Base-by-base conservation (phyloP, 2,113 vertebrate species). In the Sigmodon hispidus region DNA sequence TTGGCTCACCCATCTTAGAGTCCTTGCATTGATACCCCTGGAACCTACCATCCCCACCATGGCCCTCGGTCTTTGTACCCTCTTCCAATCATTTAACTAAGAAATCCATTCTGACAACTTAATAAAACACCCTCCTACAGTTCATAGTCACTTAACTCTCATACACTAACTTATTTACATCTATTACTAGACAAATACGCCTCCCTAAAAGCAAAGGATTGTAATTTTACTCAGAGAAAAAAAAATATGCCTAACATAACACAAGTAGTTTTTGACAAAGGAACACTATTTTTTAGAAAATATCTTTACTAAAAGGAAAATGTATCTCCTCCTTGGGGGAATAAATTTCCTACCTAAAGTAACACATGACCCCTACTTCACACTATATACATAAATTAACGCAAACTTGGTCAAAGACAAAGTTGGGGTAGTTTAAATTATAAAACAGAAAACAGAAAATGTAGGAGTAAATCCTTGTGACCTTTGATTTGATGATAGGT, bases 201-300 rank as follows among this genome's bases (percentile, higher is more conserved):
- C 11, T 89, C 55, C 9, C 24, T 87, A 36, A 87, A 45, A 91
- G 9, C 65, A 80, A 63, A 36, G 16, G 19, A 59, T 24, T 67
- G 93, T 57, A 40, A 26, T 87, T 69, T 83, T 65, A 63, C 43
- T 65, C 50, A 84, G 16, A 93, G 59, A 91, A 80, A 87, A 93
- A 52, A 91, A 80, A 87, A 94, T 87, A 29, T 7, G 24, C 2
- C 45, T 69, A 0, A 5, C 43, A 67, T 36, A 79, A 59, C 29
- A 59, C 61, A 89, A 75, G 50, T 34, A 83, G 21, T 73, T 94
- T 79, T 85, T 75, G 77, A 88, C 73, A 93, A 93, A 45, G 87
- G 65, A n/a, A n/a, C 7, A 52, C 2, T 67, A 57, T 85, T 83
- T 83, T 97, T 94, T 65, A 63, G 9, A 69, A 91, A 91, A 36